phyloP scores from a whole-genome alignment of 1,140 invertebrate genomes.

The Procambarus clarkii region DNA sequence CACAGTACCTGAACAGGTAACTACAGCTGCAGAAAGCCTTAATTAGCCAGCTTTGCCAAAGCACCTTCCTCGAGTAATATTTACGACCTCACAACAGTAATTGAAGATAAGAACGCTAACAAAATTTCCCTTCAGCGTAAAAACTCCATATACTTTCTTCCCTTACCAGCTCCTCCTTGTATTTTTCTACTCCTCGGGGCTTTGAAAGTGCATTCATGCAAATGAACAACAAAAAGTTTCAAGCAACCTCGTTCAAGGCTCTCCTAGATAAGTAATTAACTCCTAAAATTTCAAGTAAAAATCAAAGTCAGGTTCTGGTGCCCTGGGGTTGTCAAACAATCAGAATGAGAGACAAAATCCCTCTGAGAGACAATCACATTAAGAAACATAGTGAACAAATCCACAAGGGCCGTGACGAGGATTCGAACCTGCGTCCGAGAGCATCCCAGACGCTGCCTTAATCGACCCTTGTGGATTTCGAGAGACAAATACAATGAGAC shows the following conservation, averaged over 20 bases:
- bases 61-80: not conserved
- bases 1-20: too few relatives aligned
- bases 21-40: not conserved
- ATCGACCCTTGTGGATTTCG: too few relatives aligned
- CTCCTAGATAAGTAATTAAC: not conserved
- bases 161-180: not conserved
- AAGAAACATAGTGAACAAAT: too few relatives aligned
- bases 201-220: not conserved
- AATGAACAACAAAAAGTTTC: not conserved
- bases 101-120: not conserved
- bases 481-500: too few relatives aligned
- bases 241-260: not conserved
- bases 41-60: not conserved
- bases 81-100: not conserved
- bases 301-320: not conserved
- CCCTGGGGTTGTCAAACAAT: not conserved
- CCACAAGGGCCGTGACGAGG: too few relatives aligned
- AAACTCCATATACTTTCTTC: not conserved
- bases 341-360: too few relatives aligned
- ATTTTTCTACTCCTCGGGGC: not conserved
- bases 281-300: not conserved
- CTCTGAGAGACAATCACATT: too few relatives aligned
- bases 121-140: not conserved
- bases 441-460: too few relatives aligned
- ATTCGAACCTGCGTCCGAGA: too few relatives aligned